A percentile compares a stretch with the other conserved stretches of the same genome.
phyloP scores from a whole-genome alignment of 2,888 invertebrate genomes.

The Macrosoma leucophasiata region DNA sequence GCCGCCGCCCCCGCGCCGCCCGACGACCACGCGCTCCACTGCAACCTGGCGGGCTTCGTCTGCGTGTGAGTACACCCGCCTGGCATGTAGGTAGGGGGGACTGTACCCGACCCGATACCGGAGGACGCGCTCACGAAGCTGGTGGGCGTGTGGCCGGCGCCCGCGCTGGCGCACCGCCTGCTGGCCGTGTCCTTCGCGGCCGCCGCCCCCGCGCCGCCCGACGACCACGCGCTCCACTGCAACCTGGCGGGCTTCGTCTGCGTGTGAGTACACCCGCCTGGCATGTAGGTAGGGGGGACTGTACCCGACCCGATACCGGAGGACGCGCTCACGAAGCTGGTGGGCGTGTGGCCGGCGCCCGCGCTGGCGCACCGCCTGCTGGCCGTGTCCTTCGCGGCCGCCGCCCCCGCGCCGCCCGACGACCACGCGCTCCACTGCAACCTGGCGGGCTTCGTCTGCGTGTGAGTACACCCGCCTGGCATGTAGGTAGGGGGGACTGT shows the following conservation, averaged over 20 bases:
- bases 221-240: conserved; percentile 90
- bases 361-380: conserved; percentile 91
- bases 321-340: conserved; percentile 93
- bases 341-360: conserved; percentile 84
- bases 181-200: conserved; percentile 92
- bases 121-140: conserved; percentile 94
- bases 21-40: conserved; percentile 90
- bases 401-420: conserved; percentile 83
- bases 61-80: conserved; percentile 89
- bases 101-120: no score
- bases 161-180: conserved; percentile 89
- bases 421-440: conserved; percentile 93
- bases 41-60: conserved; percentile 92
- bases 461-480: conserved; percentile 86
- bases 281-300: no score
- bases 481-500: no score
- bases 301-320: no score
- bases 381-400: conserved; percentile 92
- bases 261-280: conserved; percentile 86
- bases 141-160: conserved; percentile 85
- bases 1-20: no score
- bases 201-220: conserved; percentile 82
- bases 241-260: conserved; percentile 94
- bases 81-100: no score
- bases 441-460: conserved; percentile 92